Evolutionary conservation across 2,797 vertebrate genomes (phyloP).

Genomic region (Sebastolobus altivelis): DNA sequence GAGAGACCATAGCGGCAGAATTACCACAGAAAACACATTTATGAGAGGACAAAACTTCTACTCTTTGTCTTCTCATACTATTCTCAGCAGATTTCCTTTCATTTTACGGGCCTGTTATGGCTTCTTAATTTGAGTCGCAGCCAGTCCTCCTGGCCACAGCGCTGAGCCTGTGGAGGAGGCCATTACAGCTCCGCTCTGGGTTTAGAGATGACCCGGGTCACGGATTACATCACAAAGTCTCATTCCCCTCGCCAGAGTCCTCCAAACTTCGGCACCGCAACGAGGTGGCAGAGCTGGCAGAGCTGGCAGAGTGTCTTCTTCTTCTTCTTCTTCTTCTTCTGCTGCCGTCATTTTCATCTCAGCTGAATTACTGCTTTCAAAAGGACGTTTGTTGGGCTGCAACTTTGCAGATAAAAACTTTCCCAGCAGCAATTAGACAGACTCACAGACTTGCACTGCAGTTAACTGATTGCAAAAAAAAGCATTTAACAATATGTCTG

Average conservation of each 20-base stretch:
- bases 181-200: conserved; percentile 50
- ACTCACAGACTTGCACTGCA: background rate
- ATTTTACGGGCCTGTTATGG: conserved; percentile 63
- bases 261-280: conserved; percentile 39
- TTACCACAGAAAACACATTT: conserved; percentile 25
- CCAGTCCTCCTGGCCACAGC: conserved; percentile 58
- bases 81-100: conserved; percentile 50
- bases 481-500: background rate
- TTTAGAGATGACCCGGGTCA: conserved; percentile 62
- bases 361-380: conserved; percentile 25
- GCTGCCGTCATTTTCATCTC: conserved; percentile 34
- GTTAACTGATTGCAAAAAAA: conserved; percentile 13
- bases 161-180: conserved; percentile 56
- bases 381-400: conserved; percentile 3
- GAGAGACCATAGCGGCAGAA: conserved; percentile 23
- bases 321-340: conserved; percentile 1
- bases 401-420: conserved; percentile 40
- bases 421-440: conserved; percentile 11
- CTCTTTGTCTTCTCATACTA: conserved; percentile 37
- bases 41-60: conserved; percentile 33
- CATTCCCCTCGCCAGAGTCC: conserved; percentile 13
- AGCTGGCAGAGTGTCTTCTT: conserved; percentile 27
- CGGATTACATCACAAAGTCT: conserved; percentile 67
- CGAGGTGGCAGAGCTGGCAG: conserved; percentile 47
- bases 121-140: conserved; percentile 60